These are phyloP conservation scores for Argopecten irradians DNA, from an alignment of 1,140 invertebrate species.

Conservation along the genomic window DNA sequence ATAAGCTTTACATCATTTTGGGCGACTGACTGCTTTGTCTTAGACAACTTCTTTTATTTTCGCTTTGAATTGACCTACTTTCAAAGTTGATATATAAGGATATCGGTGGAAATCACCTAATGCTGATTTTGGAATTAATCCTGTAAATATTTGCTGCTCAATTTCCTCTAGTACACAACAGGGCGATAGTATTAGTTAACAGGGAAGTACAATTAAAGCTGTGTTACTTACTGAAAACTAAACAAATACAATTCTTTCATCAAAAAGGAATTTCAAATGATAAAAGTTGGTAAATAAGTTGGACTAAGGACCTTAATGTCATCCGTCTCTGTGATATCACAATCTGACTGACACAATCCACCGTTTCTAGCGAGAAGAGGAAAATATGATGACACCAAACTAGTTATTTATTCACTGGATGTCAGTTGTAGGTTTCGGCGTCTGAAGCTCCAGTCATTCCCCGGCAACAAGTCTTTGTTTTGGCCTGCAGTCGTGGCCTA, in stretches of 20 bases:
- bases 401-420: neutral
- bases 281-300: neutral
- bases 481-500: neutral
- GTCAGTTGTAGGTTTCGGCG: neutral
- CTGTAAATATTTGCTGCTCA: too few species aligned
- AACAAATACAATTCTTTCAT: neutral
- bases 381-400: neutral
- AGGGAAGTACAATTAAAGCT: neutral
- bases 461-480: neutral
- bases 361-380: neutral
- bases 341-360: neutral
- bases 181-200: too few species aligned
- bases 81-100: too few species aligned
- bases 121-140: too few species aligned
- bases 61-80: too few species aligned
- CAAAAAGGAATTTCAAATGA: neutral
- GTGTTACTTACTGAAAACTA: neutral
- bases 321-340: neutral
- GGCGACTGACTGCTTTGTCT: too few species aligned
- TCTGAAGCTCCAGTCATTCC: neutral
- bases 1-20: too few species aligned
- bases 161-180: too few species aligned
- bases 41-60: too few species aligned
- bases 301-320: neutral
- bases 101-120: too few species aligned